Base-by-base conservation (phyloP, 1,140 invertebrate species). In the Hormaphis cornu region DNA sequence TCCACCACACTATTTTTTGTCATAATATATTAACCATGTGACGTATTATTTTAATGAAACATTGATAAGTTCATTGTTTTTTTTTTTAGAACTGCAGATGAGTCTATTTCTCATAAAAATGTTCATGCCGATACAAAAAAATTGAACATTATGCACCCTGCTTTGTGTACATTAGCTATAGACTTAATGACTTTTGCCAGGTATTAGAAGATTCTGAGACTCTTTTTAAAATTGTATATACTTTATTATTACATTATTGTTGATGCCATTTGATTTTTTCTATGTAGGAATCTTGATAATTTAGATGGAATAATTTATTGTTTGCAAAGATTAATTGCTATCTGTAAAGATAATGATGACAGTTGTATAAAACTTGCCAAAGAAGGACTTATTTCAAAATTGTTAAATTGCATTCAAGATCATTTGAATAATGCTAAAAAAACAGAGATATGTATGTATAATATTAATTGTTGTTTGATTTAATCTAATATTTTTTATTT, bases 301-400 rank as follows among this genome's bases (percentile, higher is more conserved):
- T 30, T 52, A 24, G 70, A 71, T 63, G 70, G 59, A 50, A 71
- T 61, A 26, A 37, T 66, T 50, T 71, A 71, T 33, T 71, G 70
- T 54, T 54, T 71, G 54, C 70, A 71, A 53, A 48, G 59, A 48
- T n/a, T 71, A 18, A 71, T 61, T 18, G 59, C 44, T 20, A 59
- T 71, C 44, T 71, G 70, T 9, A 71, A 71, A 48, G 48, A 66
- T 6, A 71, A 71, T 42, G 35, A 59, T 7, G 58, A 71, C 14
- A 71, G 48, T 33, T 71, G 70, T 42, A 26, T 63, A 40, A 61
- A 71, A 71, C 48, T 71, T n/a, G 59, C 58, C 0, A 71, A 71
- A 66, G 56, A 71, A 58, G 59, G 59, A 52, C 48, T 71, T 22
- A 50, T 59, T 28, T 63, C 58, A 8, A 71, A 63, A 63, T 33